Evolutionary conservation across 2,797 vertebrate genomes (phyloP), one percentile per base, ranked within the genome.

Genomic region (Acipenser oxyrinchus): DNA sequence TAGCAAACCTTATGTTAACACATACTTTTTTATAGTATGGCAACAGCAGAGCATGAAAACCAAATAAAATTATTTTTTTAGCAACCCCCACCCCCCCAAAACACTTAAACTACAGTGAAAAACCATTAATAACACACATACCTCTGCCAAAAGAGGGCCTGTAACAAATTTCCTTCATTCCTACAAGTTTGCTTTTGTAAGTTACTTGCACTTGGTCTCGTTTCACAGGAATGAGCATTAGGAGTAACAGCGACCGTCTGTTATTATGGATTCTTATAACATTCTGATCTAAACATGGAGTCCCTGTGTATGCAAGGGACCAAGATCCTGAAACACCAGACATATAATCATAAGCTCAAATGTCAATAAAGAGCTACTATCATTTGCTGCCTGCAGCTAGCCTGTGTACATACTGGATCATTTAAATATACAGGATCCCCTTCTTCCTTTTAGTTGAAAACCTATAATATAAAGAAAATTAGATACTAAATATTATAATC

Each of bases 361-460:
- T 66, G 66, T 60, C 66, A 68, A 66, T 50, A 53, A 64, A 64
- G 59, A 62, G 48, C 51, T 63, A 48, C 60, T 51, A 8, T 53
- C 59, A 57, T 51, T 52, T 55, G 13, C 71, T 50, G 52, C 60
- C 11, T 13, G 23, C 62, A 51, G 58, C 6, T 18, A 71, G 67
- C 51, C 69, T 62, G 59, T 18, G 4, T 66, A 68, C 71, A 63
- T 64, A 66, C 67, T 73, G 70, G 75, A 67, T 69, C 51, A 66
- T 72, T 55, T 66, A 75, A 74, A 75, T 77, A 73, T 82, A 79
- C 72, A 69, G 60, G 68, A 78, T 57, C 61, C 75, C 71, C 37
- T 61, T 66, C 63, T 70, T 63, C 11, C 11, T 53, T 53, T 53
- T 58, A n/a, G 23, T 37, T 37, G 23, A 37, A 37, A 37, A 37